Evolutionary conservation across 2,797 vertebrate species (phyloP).

Genomic region (Pipistrellus nathusii): DNA sequence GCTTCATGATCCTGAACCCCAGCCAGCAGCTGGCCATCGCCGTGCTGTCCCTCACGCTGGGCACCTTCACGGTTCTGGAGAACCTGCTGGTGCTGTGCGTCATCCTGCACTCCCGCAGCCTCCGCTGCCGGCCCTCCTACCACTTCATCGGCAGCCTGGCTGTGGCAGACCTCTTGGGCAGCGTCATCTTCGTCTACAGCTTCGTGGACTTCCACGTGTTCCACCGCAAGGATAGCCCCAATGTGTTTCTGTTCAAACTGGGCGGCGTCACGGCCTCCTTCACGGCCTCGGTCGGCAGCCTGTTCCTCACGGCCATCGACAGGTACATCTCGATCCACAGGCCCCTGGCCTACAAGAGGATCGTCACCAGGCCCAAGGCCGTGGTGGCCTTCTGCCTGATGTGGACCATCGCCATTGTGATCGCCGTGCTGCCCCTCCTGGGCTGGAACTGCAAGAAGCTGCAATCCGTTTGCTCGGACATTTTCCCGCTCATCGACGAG

Average conservation of each 20-base stretch:
- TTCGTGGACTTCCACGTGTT: constrained; percentile 99
- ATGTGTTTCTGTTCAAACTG: constrained; percentile 98
- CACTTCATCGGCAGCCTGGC: constrained; percentile 99
- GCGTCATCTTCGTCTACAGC: constrained; percentile 99
- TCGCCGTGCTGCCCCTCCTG: constrained; percentile 97
- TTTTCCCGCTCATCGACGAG: constrained; percentile 98
- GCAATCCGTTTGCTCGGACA: constrained; percentile 97
- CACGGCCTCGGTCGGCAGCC: constrained; percentile 98
- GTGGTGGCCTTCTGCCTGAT: constrained; percentile 99
- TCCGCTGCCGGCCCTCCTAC: constrained; percentile 98
- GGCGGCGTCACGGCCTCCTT: constrained; percentile 99
- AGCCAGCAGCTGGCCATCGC: constrained; percentile 98
- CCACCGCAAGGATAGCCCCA: constrained; percentile 97
- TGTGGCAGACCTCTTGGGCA: constrained; percentile 97
- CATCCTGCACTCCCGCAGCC: constrained; percentile 96
- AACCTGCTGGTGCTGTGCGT: constrained; percentile 97
- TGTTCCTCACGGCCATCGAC: constrained; percentile 99
- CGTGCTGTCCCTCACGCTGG: constrained; percentile 96
- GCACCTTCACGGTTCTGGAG: constrained; percentile 98
- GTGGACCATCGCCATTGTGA: constrained; percentile 98
- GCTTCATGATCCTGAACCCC: constrained; percentile 99
- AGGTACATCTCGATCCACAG: constrained; percentile 99
- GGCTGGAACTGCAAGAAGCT: constrained; percentile 99
- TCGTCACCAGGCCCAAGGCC: constrained; percentile 98
- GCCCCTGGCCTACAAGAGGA: constrained; percentile 97